phyloP scores from a whole-genome alignment of 1,140 invertebrate genomes.

The Doryteuthis pealeii region DNA sequence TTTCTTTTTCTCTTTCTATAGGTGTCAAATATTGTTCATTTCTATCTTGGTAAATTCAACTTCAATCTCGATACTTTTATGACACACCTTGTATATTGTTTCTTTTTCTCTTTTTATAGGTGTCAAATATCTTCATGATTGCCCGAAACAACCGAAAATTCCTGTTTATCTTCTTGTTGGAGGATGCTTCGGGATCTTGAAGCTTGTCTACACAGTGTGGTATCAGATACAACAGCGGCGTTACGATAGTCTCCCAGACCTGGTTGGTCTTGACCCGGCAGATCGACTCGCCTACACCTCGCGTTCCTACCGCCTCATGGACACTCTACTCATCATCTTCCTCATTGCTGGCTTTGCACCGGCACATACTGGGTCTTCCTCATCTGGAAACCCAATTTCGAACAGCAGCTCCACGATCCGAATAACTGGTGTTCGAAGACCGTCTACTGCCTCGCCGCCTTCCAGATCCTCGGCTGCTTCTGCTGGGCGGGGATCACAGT shows the following conservation, averaged over 20 bases:
- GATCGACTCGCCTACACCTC: slow-evolving; percentile 41
- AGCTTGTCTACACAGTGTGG: slow-evolving; percentile 65
- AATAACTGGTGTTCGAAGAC: slow-evolving; percentile 53
- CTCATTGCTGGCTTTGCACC: slow-evolving; percentile 59
- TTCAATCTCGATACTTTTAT: too few relatives aligned
- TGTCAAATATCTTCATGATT: slow-evolving; percentile 54
- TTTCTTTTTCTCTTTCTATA: background rate
- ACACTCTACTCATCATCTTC: slow-evolving; percentile 67
- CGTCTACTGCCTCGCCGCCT: slow-evolving; percentile 54
- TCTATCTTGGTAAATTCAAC: too few relatives aligned
- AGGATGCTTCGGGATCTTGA: slow-evolving; percentile 50
- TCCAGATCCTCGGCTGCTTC: slow-evolving; percentile 66
- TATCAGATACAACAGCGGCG: slow-evolving; percentile 67
- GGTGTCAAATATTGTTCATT: too few relatives aligned
- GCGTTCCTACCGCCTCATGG: slow-evolving; percentile 52
- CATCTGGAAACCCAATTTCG: slow-evolving; percentile 49
- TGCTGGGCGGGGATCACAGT: slow-evolving; percentile 63
- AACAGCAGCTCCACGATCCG: slow-evolving; percentile 66
- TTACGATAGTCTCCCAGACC: slow-evolving; percentile 50
- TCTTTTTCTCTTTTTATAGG: slow-evolving; percentile 31
- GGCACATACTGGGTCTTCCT: slow-evolving; percentile 60
- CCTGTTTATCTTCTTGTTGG: slow-evolving; percentile 55
- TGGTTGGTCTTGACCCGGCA: slow-evolving; percentile 47
- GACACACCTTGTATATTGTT: background rate
- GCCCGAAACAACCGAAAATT: slow-evolving; percentile 47